These are phyloP conservation scores for Neotoxoptera formosana DNA, from an alignment of 1,140 invertebrate genomes.

Conservation along the genomic window DNA sequence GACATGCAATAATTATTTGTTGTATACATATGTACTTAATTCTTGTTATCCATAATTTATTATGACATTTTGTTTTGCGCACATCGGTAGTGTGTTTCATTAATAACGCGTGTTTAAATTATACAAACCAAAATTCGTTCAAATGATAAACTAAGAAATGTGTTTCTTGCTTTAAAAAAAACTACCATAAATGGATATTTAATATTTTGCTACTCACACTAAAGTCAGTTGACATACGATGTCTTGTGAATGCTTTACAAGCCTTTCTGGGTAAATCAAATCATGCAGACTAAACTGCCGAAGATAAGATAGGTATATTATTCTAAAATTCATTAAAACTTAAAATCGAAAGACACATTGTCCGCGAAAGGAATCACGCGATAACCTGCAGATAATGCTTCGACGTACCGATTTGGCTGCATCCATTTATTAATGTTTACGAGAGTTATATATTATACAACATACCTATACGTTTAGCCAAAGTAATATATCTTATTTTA, in stretches of 20 bases:
- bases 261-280: neutral
- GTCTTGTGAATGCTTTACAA: neutral
- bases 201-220: neutral
- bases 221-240: neutral
- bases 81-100: neutral
- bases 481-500: slow-evolving; percentile 11
- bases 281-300: neutral
- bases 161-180: neutral
- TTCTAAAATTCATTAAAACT: neutral
- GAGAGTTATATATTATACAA: neutral
- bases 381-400: neutral
- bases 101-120: neutral
- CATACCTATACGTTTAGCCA: neutral
- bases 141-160: neutral
- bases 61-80: neutral
- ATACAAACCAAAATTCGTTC: neutral
- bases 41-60: neutral
- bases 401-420: neutral
- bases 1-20: neutral
- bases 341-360: neutral
- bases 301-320: neutral
- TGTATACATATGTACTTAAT: neutral
- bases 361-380: neutral
- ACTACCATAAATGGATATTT: neutral
- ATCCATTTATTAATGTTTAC: neutral